A percentile compares a stretch with the other conserved stretches of the same genome.
phyloP scores from a whole-genome alignment of 2,797 vertebrate genomes.

The Yasuhikotakia modesta region DNA sequence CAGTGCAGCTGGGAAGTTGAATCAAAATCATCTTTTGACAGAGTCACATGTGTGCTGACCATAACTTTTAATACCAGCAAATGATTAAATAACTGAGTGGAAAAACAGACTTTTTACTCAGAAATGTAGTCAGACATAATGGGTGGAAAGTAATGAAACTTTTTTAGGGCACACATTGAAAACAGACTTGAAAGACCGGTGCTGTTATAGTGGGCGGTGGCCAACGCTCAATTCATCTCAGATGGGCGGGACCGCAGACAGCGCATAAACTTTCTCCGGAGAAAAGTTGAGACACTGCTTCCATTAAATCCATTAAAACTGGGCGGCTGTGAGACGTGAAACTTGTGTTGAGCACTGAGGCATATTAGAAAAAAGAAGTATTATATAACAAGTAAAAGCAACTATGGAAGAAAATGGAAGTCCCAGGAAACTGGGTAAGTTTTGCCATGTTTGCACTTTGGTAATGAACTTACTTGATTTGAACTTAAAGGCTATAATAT shows the following conservation, averaged over 20 bases:
- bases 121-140: neutral
- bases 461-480: conserved; percentile 2
- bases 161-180: neutral
- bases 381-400: neutral
- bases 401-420: conserved; percentile 48
- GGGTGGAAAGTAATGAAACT: conserved; percentile 4
- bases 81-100: too few relatives aligned
- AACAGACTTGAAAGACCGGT: conserved; percentile 72
- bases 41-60: neutral
- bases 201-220: conserved; percentile 68
- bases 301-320: neutral
- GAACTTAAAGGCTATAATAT: neutral
- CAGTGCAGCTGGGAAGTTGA: too few relatives aligned
- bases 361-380: neutral
- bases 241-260: neutral
- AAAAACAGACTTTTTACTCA: neutral
- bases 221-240: neutral
- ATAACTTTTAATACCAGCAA: too few relatives aligned
- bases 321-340: neutral
- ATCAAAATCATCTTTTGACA: too few relatives aligned
- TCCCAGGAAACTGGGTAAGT: conserved; percentile 51
- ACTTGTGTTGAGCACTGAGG: neutral
- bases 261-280: neutral
- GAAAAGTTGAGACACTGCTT: neutral
- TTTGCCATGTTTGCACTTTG: neutral